A percentile compares a stretch with the other conserved stretches of the same genome.
Evolutionary conservation across 2,113 vertebrate genomes (phyloP).

Genomic region (Ceratotherium simum): DNA sequence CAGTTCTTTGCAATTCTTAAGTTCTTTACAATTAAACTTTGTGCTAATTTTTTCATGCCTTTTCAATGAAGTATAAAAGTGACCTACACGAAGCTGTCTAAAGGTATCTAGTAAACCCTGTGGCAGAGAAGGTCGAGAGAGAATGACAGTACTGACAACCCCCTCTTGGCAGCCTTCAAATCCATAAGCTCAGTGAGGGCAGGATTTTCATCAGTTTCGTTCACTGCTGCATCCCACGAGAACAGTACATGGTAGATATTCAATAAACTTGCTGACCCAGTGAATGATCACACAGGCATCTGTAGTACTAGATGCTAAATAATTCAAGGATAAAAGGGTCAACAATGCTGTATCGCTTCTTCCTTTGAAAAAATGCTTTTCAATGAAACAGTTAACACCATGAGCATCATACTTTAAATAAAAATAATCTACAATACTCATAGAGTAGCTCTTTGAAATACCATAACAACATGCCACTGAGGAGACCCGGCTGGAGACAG

Average conservation of each 20-base stretch:
- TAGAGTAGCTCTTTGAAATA: neutral
- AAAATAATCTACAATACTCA: neutral
- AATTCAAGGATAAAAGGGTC: neutral
- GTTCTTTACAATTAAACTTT: neutral
- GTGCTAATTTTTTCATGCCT: neutral
- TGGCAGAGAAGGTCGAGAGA: neutral
- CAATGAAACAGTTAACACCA: neutral
- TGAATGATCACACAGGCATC: neutral
- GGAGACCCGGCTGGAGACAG: neutral
- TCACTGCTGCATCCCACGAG: neutral
- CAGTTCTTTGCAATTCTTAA: neutral
- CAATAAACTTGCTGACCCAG: neutral
- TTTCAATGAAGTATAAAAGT: neutral
- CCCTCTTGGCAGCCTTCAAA: neutral
- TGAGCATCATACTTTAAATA: neutral
- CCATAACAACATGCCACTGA: neutral
- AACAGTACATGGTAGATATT: neutral
- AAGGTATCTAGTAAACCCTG: neutral
- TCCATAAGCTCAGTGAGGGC: accelerated
- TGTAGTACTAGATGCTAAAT: no score
- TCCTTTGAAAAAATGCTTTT: neutral
- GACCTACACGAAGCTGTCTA: neutral
- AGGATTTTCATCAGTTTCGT: neutral
- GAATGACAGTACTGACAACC: neutral
- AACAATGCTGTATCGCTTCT: neutral